These are phyloP conservation scores for Turritopsis dohrnii DNA, from an alignment of 30 jellyfish, hydroid and myxozoan species.

Conservation along the genomic window DNA sequence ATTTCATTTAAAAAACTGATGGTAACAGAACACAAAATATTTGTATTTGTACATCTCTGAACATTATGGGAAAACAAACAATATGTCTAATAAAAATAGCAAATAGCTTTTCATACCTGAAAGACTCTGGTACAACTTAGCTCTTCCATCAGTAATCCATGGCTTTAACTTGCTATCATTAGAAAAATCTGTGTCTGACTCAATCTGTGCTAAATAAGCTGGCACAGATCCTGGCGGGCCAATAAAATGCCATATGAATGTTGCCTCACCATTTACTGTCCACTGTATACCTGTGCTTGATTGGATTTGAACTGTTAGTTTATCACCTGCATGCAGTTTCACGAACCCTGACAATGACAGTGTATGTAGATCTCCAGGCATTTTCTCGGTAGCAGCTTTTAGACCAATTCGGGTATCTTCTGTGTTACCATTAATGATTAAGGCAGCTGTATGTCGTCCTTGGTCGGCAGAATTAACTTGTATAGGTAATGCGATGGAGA, in stretches of 20 bases:
- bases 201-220: constrained; percentile 60
- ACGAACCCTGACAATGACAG: constrained; percentile 61
- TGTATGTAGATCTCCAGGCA: constrained; percentile 51
- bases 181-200: constrained; percentile 16
- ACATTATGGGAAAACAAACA: too few relatives aligned
- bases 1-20: neutral
- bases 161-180: constrained; percentile 38
- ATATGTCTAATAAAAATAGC: too few relatives aligned
- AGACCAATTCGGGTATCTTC: constrained; percentile 35
- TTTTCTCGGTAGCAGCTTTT: constrained; percentile 34
- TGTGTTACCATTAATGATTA: constrained; percentile 41
- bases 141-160: constrained; percentile 60
- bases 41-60: too few relatives aligned
- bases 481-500: constrained; percentile 59
- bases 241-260: constrained; percentile 57
- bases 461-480: constrained; percentile 29
- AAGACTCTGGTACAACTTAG: constrained; percentile 57
- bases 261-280: constrained; percentile 46
- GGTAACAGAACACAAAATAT: neutral
- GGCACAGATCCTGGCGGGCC: constrained; percentile 88
- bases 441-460: constrained; percentile 51
- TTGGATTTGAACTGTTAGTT: constrained; percentile 42
- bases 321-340: constrained; percentile 77
- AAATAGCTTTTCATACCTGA: constrained; percentile 75
- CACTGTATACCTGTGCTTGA: constrained; percentile 43